Percentiles rank a stretch among this genome's conserved stretches.
These are phyloP conservation scores for Dicrurus megarhynchus DNA, from an alignment of 2,113 vertebrate genomes.

Conservation along the genomic window DNA sequence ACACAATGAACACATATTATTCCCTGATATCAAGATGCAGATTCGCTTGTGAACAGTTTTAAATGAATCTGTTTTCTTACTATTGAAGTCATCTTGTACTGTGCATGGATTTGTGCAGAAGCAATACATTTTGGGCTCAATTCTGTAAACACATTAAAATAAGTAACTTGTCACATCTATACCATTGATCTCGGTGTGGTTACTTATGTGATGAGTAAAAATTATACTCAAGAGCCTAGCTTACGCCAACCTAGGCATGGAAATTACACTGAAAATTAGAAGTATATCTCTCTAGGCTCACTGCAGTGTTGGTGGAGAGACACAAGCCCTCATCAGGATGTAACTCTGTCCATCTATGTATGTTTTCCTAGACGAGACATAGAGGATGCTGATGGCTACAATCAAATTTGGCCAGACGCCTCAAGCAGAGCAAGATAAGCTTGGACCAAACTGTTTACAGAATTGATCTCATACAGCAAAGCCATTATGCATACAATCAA, in stretches of 20 bases:
- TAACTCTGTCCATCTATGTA: background rate
- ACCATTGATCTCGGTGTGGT: background rate
- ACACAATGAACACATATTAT: slow-evolving; percentile 49
- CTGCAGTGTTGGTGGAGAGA: background rate
- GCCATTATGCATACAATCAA: slow-evolving; percentile 23
- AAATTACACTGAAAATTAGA: background rate
- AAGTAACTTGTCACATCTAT: background rate
- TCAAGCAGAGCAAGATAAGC: background rate
- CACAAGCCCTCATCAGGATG: background rate
- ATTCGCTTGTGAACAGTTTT: slow-evolving; percentile 5
- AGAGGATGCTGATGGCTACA: background rate
- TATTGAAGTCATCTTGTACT: background rate
- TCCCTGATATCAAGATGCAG: slow-evolving; percentile 65
- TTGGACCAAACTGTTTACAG: slow-evolving; percentile 31
- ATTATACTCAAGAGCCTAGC: background rate
- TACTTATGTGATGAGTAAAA: background rate
- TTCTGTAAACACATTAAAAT: slow-evolving; percentile 32
- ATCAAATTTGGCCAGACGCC: background rate
- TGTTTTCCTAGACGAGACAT: background rate
- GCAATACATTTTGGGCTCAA: slow-evolving; percentile 36
- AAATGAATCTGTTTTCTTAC: background rate
- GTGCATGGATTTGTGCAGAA: slow-evolving; percentile 46
- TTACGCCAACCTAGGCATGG: background rate
- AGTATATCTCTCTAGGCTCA: background rate
- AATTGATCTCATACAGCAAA: slow-evolving; percentile 44